Evolutionary conservation across 1,140 invertebrate species (phyloP), one percentile per base, ranked within the genome.

Genomic region (Babylonia areolata): DNA sequence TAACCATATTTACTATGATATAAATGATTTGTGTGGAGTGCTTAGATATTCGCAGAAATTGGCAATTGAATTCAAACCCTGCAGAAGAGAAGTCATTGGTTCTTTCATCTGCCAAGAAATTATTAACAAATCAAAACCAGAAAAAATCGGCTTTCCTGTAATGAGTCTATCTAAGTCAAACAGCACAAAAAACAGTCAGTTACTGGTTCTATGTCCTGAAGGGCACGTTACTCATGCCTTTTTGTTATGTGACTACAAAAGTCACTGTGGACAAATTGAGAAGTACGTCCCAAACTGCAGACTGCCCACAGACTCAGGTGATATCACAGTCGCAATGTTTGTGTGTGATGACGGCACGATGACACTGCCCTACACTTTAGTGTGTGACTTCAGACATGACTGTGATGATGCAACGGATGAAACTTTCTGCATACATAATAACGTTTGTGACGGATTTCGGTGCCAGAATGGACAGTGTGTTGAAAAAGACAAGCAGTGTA

Each of bases 341-440:
- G 23, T n/a, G 9, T 83, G 81, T 71, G 58, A 83, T n/a, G 58
- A 83, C 39, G 54, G 3, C 64, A 39, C 39, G 12, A 31, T 58
- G 31, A 83, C 81, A 9, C 0, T 83, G 31, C 58, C 40, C 35
- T 83, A 83, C 58, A 40, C 54, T 9, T n/a, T 83, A 35, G 58
- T 83, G 54, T 83, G 81, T 83, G 81, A 83, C 54, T 83, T 83
- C 81, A 64, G 81, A 40, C 35, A 71, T 54, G 81, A 83, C 81
- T 83, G 81, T 37, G 35, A 40, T 37, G 81, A 83, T 39, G 81
- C 42, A 28, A 71, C 81, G 6, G 81, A 83, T 42, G 81, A 83
- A 33, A 83, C 37, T 1, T 83, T 83, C 81, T 83, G 81, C 31
- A 17, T 39, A 12, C 58, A 83, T 33, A 5, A 39, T 2, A 15